Base-by-base conservation (phyloP, 2,888 invertebrate genomes). In the Coenonympha arcania region DNA sequence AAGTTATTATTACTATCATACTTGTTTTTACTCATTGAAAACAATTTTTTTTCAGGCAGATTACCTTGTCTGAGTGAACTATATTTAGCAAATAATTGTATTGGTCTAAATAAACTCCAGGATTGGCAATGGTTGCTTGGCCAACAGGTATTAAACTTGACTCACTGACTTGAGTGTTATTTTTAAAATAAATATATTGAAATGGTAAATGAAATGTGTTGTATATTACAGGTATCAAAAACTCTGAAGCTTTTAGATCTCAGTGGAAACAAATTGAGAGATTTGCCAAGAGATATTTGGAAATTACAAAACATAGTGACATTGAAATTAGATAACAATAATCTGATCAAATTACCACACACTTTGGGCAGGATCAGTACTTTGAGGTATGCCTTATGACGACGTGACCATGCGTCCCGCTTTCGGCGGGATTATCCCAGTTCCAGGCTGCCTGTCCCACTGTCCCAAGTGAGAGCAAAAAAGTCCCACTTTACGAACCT, bases 101-200 rank as follows among this genome's bases (percentile, higher is more conserved):
- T 95, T 22, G 90, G 91, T 13, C 52, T 56, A 5, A 87, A 85
- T 52, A 67, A 77, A 15, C 69, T 79, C 5, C 62, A 77, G 6
- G 88, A 90, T 57, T 94, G 93, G 93, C 69, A 73, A 28, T 93
- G 92, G 94, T 66, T 94, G 43, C 86, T 89, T 41, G 85, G 81
- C 26, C 63, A 69, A 15, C 71, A 79, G 75, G 85, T 82, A 68
- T 55, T 13, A 9, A 28, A 24, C 26, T n/a, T 15, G 45, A 26
- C 26, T 24, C 26, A 30, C 6, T 24, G 41, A 13, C 37, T 22
- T 30, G 9, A 11, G 1, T 5, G 8, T 11, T 11, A 4, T 1
- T 30, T 5, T 9, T 28, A 28, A 11, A 11, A 11, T 13, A 11
- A 36, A 1, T 11, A 11, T n/a, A 33, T 9, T 8, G 33, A 8